These are phyloP conservation scores for Stenchaetothrips biformis DNA, from an alignment of 2,888 invertebrate genomes.

Conservation along the genomic window DNA sequence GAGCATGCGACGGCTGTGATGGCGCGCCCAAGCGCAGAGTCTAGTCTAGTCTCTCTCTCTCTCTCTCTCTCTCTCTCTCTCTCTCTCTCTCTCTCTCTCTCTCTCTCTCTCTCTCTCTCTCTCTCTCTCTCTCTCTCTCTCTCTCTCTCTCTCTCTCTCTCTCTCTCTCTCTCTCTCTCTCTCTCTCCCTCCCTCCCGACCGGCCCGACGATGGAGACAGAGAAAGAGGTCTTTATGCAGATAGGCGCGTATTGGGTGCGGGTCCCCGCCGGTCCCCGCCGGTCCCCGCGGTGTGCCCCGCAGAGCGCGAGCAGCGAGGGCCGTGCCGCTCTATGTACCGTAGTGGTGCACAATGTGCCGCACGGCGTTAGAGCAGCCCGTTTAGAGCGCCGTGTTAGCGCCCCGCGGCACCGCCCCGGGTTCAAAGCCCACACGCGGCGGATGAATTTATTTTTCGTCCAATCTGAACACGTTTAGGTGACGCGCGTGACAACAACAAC, in stretches of 20 bases:
- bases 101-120: slow-evolving; percentile 1
- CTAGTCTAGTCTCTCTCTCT: not conserved
- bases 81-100: too few relatives aligned
- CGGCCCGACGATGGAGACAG: not conserved
- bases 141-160: not conserved
- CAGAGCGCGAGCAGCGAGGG: not conserved
- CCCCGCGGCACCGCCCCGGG: too few relatives aligned
- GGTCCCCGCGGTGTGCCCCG: not conserved
- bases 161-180: not conserved
- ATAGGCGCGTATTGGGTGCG: not conserved
- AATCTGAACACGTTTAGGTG: too few relatives aligned
- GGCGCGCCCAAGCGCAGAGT: not conserved
- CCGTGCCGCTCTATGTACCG: too few relatives aligned
- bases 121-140: not conserved
- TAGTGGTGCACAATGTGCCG: too few relatives aligned
- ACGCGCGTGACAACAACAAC: too few relatives aligned
- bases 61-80: too few relatives aligned
- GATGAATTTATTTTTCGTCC: too few relatives aligned
- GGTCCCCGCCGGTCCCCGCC: not conserved
- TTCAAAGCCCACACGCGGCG: too few relatives aligned
- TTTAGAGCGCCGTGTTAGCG: too few relatives aligned
- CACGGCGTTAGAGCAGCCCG: too few relatives aligned
- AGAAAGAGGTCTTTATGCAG: not conserved
- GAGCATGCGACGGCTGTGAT: not conserved
- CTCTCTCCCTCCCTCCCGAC: not conserved